Conservation (phyloP, 2,888 invertebrate species). For the Ornithoptera priamus region DNA sequence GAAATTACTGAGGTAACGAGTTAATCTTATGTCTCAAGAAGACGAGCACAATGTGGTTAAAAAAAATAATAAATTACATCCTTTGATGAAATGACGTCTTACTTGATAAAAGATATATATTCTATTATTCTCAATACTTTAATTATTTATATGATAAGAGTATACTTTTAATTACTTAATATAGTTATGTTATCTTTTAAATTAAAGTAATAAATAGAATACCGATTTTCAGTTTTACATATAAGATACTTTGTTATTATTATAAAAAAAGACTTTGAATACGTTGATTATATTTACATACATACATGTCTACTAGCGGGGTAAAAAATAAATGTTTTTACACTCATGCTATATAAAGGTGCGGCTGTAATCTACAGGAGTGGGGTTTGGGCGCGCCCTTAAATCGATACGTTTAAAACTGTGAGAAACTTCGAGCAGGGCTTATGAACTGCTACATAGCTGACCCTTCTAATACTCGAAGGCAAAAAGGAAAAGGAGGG, state of each 20-base stretch:
- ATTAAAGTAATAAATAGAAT: no score
- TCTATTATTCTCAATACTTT: no score
- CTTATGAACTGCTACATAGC: constrained; percentile 21
- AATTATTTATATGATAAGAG: no score
- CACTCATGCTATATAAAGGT: constrained; percentile 22
- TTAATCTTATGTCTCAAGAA: no score
- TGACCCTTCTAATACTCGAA: constrained; percentile 30
- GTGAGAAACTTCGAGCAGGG: constrained; percentile 31
- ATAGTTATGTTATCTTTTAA: no score
- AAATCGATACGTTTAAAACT: constrained; percentile 42
- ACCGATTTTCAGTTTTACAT: no score
- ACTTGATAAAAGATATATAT: no score
- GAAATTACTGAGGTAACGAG: no score
- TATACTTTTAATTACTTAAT: no score
- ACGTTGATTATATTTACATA: not conserved
- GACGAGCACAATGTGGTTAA: no score
- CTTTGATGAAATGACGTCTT: not conserved
- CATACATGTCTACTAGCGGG: not conserved
- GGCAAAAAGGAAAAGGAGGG: constrained; percentile 24
- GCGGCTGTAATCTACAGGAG: constrained; percentile 31
- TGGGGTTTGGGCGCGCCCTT: constrained; percentile 43
- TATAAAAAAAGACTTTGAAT: not conserved
- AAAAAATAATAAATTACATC: no score
- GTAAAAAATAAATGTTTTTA: constrained; percentile 7
- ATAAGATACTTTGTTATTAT: not conserved